These are phyloP conservation scores for Melieria crassipennis DNA, from an alignment of 2,888 invertebrate genomes.

Conservation along the genomic window DNA sequence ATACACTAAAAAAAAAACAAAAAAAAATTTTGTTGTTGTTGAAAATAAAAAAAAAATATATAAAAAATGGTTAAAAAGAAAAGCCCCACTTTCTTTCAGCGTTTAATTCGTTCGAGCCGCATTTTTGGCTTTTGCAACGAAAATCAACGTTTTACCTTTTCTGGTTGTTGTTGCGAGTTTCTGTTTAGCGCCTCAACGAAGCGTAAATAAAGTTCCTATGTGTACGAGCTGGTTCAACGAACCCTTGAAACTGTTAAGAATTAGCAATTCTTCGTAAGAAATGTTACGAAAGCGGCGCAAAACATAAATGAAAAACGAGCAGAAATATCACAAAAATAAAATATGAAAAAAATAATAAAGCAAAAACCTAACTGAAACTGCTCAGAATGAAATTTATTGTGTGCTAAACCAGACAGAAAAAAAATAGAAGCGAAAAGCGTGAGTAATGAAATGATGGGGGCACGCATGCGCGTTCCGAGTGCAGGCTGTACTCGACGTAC, in stretches of 20 bases:
- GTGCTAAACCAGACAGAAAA: background rate
- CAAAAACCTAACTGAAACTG: slow-evolving; percentile 13
- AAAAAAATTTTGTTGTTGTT: too few species aligned
- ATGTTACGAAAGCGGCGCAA: slow-evolving; percentile 55
- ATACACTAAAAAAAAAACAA: too few species aligned
- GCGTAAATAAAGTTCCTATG: slow-evolving; percentile 41
- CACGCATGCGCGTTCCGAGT: background rate
- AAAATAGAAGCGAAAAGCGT: background rate
- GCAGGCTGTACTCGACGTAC: too few species aligned
- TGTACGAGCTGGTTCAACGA: slow-evolving; percentile 51
- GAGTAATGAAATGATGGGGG: background rate
- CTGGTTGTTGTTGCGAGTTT: slow-evolving; percentile 38
- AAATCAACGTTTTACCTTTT: too few species aligned
- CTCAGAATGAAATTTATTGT: slow-evolving; percentile 31
- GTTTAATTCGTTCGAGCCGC: too few species aligned
- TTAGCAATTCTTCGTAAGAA: slow-evolving; percentile 57
- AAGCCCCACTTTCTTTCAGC: too few species aligned
- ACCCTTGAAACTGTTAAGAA: slow-evolving; percentile 58
- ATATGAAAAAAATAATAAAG: slow-evolving; percentile 7
- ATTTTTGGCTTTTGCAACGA: too few species aligned
- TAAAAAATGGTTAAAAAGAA: too few species aligned
- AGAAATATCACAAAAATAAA: slow-evolving; percentile 11
- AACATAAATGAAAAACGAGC: slow-evolving; percentile 9
- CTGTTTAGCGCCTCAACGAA: slow-evolving; percentile 37
- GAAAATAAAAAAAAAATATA: too few species aligned